A percentile compares a stretch with the other conserved stretches of the same genome.
These are phyloP conservation scores for Odontamblyopus rebecca DNA, from an alignment of 2,797 vertebrate genomes.

Conservation along the genomic window DNA sequence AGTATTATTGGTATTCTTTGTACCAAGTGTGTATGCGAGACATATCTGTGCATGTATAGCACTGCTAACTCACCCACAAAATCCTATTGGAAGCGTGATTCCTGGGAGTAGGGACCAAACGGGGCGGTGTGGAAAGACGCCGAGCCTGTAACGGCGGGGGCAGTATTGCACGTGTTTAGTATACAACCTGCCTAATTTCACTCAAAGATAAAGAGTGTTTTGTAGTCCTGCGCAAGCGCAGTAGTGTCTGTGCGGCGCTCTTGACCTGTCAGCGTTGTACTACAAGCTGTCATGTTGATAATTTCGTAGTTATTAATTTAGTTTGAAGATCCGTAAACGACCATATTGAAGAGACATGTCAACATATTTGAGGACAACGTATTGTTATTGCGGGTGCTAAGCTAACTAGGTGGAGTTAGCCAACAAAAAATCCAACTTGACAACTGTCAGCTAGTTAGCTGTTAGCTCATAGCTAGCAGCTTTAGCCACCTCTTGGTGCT, in stretches of 20 bases:
- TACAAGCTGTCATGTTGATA: constrained; percentile 53
- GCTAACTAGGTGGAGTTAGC: constrained; percentile 49
- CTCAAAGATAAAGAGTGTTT: neutral
- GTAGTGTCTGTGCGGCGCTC: constrained; percentile 1
- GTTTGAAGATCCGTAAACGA: constrained; percentile 4
- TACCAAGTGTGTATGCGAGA: too few species aligned
- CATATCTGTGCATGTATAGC: too few species aligned
- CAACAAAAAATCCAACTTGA: constrained; percentile 34
- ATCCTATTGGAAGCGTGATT: too few species aligned
- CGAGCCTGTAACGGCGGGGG: too few species aligned
- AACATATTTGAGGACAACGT: constrained; percentile 2
- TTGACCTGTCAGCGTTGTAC: constrained; percentile 74
- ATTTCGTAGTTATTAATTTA: constrained; percentile 16
- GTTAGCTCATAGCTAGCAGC: constrained; percentile 33
- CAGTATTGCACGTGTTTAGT: too few species aligned
- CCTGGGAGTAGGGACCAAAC: too few species aligned
- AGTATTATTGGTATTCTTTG: too few species aligned
- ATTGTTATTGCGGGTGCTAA: constrained; percentile 13
- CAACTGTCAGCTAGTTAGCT: constrained; percentile 37
- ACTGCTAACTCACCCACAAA: too few species aligned
- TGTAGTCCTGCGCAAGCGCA: constrained; percentile 59
- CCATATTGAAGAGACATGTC: constrained; percentile 1
- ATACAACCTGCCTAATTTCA: neutral
- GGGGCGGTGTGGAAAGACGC: too few species aligned
- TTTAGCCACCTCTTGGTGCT: constrained; percentile 41